Evolutionary conservation across 2,113 vertebrate genomes (phyloP), one percentile per base, ranked within the genome.

Genomic region (Gnathonemus longibarbis): DNA sequence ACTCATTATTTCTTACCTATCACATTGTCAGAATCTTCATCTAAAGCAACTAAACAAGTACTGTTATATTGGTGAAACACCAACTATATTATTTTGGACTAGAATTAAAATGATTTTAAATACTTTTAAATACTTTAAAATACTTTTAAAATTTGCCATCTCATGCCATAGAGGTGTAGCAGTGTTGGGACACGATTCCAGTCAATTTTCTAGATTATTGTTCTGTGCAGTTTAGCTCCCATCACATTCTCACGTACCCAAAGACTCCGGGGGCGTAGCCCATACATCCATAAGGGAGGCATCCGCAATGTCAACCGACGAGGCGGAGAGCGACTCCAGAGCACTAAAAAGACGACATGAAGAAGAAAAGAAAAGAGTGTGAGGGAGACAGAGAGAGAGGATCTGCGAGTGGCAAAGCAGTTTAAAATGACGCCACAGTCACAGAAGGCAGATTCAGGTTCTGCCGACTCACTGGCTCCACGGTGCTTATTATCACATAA

Each of bases 241-340:
- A 21, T 24, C 0, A 35, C 13, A 89, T 3, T 39, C 45, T 31
- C n/a, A 80, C 66, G 0, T 62, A 92, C 93, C 92, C 1, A 48
- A 15, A 80, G 11, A 90, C 74, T 95, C 91, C 1, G 93, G 93
- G 0, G 94, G 94, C 15, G 94, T 94, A 74, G 77, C 24, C 92
- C 92, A 94, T 5, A 93, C 24, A 1, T 94, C 94, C 92, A 91
- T 0, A 52, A 95, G 0, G 0, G 45, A 5, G 6, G 10, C 3
- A 13, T 86, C 35, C 3, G 66, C 46, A 6, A 70, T 3, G 0
- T 89, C 70, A 0, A 89, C 10, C 1, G 91, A 83, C 1, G 66
- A 46, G 39, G 88, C n/a, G 27, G 62, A 49, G 10, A 93, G 84
- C 1, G 45, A 87, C 1, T 92, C 92, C 13, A 94, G 50, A 27